phyloP scores from a whole-genome alignment of 2,797 vertebrate species.

The Florisuga fusca region DNA sequence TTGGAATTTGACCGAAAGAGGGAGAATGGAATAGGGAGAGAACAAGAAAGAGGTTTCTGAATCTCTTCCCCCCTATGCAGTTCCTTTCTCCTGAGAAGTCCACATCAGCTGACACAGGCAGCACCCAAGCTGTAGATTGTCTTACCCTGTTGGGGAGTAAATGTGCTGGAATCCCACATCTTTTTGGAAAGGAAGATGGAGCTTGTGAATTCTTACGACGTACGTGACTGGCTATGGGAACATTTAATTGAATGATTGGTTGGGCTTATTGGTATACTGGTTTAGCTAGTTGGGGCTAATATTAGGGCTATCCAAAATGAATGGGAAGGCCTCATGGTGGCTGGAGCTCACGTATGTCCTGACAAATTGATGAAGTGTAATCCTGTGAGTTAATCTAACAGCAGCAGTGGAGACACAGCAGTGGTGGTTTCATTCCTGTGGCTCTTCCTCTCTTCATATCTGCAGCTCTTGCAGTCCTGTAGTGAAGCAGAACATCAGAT shows the following conservation, averaged over 20 bases:
- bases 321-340: fast-evolving
- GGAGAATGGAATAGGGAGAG: background rate
- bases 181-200: background rate
- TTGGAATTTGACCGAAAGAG: background rate
- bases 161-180: background rate
- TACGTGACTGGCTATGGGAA: background rate
- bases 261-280: background rate
- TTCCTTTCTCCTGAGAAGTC: background rate
- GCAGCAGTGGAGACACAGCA: background rate
- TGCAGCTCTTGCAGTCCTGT: background rate
- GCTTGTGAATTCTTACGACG: background rate
- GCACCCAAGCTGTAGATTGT: background rate
- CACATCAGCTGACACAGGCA: background rate
- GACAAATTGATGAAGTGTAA: fast-evolving
- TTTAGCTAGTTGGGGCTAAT: background rate
- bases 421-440: background rate
- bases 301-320: background rate
- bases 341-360: background rate
- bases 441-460: background rate
- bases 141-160: fast-evolving
- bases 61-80: background rate
- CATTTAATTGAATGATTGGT: background rate
- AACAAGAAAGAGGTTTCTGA: background rate
- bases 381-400: background rate
- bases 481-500: fast-evolving